Conservation (phyloP, 2,113 vertebrate species). For the Oryzias melastigma region DNA sequence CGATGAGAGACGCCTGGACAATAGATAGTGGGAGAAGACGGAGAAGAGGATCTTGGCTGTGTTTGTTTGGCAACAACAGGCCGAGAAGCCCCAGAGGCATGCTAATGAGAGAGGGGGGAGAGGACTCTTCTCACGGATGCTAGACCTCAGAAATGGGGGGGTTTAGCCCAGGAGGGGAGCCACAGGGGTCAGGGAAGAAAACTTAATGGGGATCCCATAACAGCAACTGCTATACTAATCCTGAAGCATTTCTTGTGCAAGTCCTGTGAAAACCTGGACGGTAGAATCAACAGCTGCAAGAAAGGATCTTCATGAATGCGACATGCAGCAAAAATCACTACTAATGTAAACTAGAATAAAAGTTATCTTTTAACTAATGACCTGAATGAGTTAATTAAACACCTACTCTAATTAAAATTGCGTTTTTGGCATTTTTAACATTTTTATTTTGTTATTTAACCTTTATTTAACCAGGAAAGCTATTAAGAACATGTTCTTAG, state of each 20-base stretch:
- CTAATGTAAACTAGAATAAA: too few relatives aligned
- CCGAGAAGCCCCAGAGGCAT: conserved; percentile 59
- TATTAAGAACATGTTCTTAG: too few relatives aligned
- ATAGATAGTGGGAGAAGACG: conserved; percentile 40
- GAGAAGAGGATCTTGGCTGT: conserved; percentile 51
- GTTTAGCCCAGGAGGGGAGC: conserved; percentile 50
- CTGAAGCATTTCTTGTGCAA: conserved; percentile 40
- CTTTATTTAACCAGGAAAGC: too few relatives aligned
- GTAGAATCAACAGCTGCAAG: too few relatives aligned
- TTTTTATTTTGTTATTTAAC: too few relatives aligned
- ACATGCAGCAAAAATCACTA: too few relatives aligned
- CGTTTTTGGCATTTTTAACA: too few relatives aligned
- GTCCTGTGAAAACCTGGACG: conserved; percentile 42
- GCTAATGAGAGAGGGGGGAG: conserved; percentile 69
- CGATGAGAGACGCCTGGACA: conserved; percentile 22
- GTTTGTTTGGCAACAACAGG: conserved; percentile 68
- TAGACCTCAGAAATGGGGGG: conserved; percentile 53
- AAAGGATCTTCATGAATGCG: too few relatives aligned
- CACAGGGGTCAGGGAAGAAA: conserved; percentile 73
- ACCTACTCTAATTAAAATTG: too few relatives aligned
- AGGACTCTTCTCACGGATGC: conserved; percentile 72
- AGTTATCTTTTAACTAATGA: too few relatives aligned
- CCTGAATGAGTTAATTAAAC: too few relatives aligned
- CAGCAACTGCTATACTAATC: conserved; percentile 63
- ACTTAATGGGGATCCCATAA: conserved; percentile 72